Evolutionary conservation across 2,888 invertebrate species (phyloP).

Genomic region (Drosophila mayaguana): DNA sequence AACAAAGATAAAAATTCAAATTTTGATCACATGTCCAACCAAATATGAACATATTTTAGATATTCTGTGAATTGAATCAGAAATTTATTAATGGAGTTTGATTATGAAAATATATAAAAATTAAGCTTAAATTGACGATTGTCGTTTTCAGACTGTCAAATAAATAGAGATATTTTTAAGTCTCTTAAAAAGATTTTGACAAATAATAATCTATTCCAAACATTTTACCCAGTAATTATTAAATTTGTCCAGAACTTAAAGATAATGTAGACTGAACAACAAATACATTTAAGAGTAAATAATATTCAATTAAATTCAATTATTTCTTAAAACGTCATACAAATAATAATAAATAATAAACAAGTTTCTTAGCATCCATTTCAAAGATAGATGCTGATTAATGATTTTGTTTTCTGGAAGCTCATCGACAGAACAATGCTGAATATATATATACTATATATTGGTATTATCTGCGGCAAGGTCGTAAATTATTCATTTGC

Average conservation of each 20-base stretch:
- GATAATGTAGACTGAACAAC: too few relatives aligned
- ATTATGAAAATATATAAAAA: background rate
- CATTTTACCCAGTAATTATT: too few relatives aligned
- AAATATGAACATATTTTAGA: background rate
- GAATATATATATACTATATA: conserved; percentile 19
- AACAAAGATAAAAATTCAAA: background rate
- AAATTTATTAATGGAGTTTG: too few relatives aligned
- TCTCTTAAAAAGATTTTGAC: too few relatives aligned
- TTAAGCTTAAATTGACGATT: too few relatives aligned
- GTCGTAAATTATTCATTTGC: conserved; percentile 57
- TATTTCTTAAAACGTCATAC: background rate
- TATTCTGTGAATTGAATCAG: background rate
- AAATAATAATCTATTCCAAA: too few relatives aligned
- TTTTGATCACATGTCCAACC: background rate
- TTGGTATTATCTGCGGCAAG: conserved; percentile 42
- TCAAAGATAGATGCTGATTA: background rate
- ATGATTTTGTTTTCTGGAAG: conserved; percentile 7
- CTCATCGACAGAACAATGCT: conserved; percentile 19
- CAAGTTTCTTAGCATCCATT: background rate
- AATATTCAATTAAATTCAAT: background rate
- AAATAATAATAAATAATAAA: background rate
- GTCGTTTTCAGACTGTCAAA: too few relatives aligned
- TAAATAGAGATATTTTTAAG: too few relatives aligned
- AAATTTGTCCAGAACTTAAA: too few relatives aligned
- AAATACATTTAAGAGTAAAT: background rate